Conservation (phyloP, 1,140 invertebrate species). For the Drosophila santomea region DNA sequence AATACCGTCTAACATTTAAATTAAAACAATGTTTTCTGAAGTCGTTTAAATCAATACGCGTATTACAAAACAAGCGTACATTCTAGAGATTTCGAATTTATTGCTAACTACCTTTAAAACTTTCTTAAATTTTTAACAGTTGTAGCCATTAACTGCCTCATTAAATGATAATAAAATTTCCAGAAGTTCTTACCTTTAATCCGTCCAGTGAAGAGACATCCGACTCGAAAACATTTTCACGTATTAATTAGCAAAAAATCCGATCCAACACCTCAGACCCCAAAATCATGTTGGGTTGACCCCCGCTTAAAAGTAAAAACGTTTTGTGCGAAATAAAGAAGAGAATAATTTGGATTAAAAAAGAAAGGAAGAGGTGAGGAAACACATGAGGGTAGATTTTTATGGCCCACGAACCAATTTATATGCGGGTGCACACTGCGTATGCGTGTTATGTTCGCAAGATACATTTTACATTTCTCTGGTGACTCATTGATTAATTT, state of each 20-base stretch:
- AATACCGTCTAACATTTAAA: too few relatives aligned
- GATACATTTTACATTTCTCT: constrained; percentile 21
- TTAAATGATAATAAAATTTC: constrained; percentile 20
- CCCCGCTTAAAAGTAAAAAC: constrained; percentile 61
- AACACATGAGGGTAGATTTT: constrained; percentile 17
- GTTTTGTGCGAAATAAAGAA: constrained; percentile 32
- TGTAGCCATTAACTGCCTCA: not conserved
- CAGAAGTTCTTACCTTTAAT: constrained; percentile 6
- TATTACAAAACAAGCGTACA: not conserved
- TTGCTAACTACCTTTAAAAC: not conserved
- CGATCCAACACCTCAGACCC: constrained; percentile 30
- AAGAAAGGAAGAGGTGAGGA: not conserved
- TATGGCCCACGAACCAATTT: constrained; percentile 21
- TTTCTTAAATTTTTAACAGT: not conserved
- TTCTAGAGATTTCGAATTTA: not conserved
- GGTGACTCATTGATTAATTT: constrained; percentile 7
- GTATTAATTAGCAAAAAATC: constrained; percentile 52
- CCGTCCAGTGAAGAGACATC: constrained; percentile 2
- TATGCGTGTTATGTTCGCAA: constrained; percentile 44
- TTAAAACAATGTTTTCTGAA: too few relatives aligned
- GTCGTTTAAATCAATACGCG: too few relatives aligned
- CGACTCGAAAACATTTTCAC: constrained; percentile 43
- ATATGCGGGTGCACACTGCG: constrained; percentile 50
- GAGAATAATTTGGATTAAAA: constrained; percentile 17
- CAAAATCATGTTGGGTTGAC: constrained; percentile 27